These are phyloP conservation scores for Syrista parreyssii DNA, from an alignment of 2,888 invertebrate species.

Conservation along the genomic window DNA sequence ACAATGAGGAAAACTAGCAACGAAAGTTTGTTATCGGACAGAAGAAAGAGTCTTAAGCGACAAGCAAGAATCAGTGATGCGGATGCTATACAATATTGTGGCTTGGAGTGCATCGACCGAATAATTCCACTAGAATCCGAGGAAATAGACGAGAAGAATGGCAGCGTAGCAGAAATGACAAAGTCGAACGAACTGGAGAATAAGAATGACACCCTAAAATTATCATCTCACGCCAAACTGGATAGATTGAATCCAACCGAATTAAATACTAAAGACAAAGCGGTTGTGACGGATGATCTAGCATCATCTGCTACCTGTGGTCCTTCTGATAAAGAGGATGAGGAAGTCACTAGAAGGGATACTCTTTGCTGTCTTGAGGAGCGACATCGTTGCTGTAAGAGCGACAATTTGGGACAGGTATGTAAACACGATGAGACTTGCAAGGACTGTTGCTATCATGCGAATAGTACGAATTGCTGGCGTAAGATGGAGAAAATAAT, in stretches of 20 bases:
- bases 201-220: background rate
- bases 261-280: background rate
- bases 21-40: slow-evolving; percentile 18
- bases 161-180: background rate
- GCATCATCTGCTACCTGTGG: background rate
- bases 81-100: slow-evolving; percentile 22
- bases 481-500: slow-evolving; percentile 49
- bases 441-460: slow-evolving; percentile 40
- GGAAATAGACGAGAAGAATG: background rate
- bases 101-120: background rate
- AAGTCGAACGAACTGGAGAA: background rate
- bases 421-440: slow-evolving; percentile 31
- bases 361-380: slow-evolving; percentile 21
- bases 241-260: background rate
- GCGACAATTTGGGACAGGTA: slow-evolving; percentile 25
- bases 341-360: slow-evolving; percentile 6
- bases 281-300: background rate
- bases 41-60: slow-evolving; percentile 50
- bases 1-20: slow-evolving; percentile 14
- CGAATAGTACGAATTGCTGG: slow-evolving; percentile 43
- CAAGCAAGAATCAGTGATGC: slow-evolving; percentile 51
- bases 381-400: slow-evolving; percentile 28
- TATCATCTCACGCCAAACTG: background rate
- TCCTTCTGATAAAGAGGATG: background rate
- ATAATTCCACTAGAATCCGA: background rate